Conservation (phyloP, 2,797 vertebrate species). For the Sciurus vulgaris region DNA sequence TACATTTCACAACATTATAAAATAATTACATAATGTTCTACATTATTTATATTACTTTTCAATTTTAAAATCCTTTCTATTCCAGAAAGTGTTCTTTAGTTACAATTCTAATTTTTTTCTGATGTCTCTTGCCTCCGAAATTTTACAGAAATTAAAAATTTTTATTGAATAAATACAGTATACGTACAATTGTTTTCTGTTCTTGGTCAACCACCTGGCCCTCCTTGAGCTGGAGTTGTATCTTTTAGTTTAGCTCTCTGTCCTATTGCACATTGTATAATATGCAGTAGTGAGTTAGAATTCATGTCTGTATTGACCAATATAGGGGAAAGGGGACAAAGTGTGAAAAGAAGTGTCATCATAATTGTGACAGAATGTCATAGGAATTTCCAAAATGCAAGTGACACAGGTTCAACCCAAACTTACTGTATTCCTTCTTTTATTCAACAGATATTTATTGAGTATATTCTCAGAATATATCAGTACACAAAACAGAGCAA, state of each 20-base stretch:
- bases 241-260: background rate
- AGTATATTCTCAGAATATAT: background rate
- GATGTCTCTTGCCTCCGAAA: background rate
- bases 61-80: background rate
- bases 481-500: background rate
- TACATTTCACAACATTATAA: background rate
- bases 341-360: background rate
- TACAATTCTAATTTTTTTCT: background rate
- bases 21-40: background rate
- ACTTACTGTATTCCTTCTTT: background rate
- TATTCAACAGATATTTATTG: background rate
- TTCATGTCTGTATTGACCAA: background rate
- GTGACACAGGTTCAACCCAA: background rate
- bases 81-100: background rate
- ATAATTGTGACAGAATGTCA: background rate
- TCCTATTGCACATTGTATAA: background rate
- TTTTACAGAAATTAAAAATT: slow-evolving; percentile 14
- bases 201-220: background rate
- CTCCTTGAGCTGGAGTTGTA: background rate
- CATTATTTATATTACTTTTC: background rate
- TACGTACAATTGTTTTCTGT: background rate
- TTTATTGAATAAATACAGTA: background rate
- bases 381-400: slow-evolving; percentile 20
- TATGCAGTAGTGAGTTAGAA: background rate
- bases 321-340: background rate